Evolutionary conservation across 2,888 invertebrate species (phyloP), one percentile per base, ranked within the genome.

Genomic region (Epinotia ramella): DNA sequence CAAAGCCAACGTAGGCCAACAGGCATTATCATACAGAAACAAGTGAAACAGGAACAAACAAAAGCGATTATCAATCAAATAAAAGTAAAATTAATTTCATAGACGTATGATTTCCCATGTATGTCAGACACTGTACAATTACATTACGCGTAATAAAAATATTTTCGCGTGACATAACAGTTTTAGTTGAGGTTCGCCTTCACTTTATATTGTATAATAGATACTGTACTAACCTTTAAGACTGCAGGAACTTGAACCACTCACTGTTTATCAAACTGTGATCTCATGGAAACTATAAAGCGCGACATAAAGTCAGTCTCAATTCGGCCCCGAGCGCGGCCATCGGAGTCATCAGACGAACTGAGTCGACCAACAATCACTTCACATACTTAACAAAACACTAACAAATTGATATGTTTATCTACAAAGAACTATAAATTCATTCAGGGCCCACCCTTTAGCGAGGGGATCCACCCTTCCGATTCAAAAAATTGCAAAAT

Each of bases 331-430:
- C 78, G 77, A 87, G 87, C 84, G 91, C 80, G 88, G 82, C 86
- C 89, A 87, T 81, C 87, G 87, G 81, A 87, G 89, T 87, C 89
- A 88, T 88, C 87, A 84, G 84, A 80, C 77, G 85, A 84, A 94
- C 94, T 94, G 94, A 91, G 81, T 79, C 83, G 79, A 78, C 86
- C 86, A 84, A 84, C 91, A 91, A 94, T 92, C 90, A 92, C 88
- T 90, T 84, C 89, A 90, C 88, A 90, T 91, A 92, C 89, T 90
- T 89, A 89, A 93, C 94, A 93, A 93, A 93, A 91, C 92, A 92
- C 91, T 88, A 92, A 94, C 94, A 94, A 94, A 94, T 94, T 94
- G 94, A 94, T 94, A 93, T 94, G 94, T 94, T 94, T 94, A 94
- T 94, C 94, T 94, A 93, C 92, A 91, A 87, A 90, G 89, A 86